Base-by-base conservation (phyloP, 2,888 invertebrate species). In the Sinotaia quadrata region DNA sequence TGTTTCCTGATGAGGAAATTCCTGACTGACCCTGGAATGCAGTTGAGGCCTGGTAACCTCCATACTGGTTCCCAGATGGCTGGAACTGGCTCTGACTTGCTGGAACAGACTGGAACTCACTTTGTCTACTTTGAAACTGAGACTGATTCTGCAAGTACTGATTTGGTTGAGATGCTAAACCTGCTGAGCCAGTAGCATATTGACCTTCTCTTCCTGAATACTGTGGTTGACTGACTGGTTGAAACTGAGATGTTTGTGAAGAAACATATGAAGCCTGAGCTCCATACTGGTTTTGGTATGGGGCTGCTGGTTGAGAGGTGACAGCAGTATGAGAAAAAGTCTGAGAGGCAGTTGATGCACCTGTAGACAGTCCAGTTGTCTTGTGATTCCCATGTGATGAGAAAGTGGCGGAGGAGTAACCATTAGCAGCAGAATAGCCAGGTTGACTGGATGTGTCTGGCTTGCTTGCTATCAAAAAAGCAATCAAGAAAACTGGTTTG, bases 61-160 rank as follows among this genome's bases (percentile, higher is more conserved):
- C 61, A 71, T 75, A 80, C 71, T 80, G 81, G 70, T 73, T 79
- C 31, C 77, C 74, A 58, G 72, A 68, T 24, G 71, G 59, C 60
- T 72, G 77, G 49, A 70, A 76, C 71, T 75, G 75, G 47, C 47
- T 70, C 52, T 70, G 73, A n/a, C 69, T 72, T 47, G 72, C 56
- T 12, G 73, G 67, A 51, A 67, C 65, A 4, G 52, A n/a, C 21
- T 54, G 54, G 54, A 65, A 65, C 29, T 52, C 34, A 12, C 65
- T 34, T 56, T 65, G 65, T 24, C 54, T 54, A 15, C 56, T 47
- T 24, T 47, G 47, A 57, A 60, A 75, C 72, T 76, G 74, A 44
- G 66, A 71, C 44, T 72, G 74, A 61, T 67, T 67, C 68, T 79
- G 54, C 44, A 76, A 74, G 69, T 76, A 81, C 69, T 79, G 83